Percentiles rank a stretch among this genome's conserved stretches.
Conservation (phyloP, 2,888 invertebrate species). For the Ophion costatus region DNA sequence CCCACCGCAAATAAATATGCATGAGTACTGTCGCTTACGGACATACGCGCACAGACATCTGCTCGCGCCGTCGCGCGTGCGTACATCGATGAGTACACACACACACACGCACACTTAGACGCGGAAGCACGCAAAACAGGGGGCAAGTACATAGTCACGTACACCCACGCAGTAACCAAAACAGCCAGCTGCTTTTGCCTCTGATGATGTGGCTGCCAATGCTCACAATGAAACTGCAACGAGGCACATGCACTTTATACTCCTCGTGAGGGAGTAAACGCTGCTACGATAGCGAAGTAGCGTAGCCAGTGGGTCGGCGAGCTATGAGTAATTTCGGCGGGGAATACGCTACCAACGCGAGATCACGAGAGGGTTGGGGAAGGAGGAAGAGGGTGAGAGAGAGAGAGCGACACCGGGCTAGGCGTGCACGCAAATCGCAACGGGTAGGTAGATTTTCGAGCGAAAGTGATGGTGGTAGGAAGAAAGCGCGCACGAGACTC, state of each 20-base stretch:
- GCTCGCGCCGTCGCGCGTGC: background rate
- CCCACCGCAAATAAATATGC: background rate
- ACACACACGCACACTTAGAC: no score
- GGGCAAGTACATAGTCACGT: background rate
- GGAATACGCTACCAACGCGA: conserved; percentile 36
- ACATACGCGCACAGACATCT: background rate
- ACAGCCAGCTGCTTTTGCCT: conserved; percentile 38
- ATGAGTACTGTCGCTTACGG: no score
- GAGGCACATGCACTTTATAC: conserved; percentile 58
- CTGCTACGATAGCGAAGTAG: conserved; percentile 48
- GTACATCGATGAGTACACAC: no score
- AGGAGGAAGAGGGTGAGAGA: conserved; percentile 38
- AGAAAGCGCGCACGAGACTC: conserved; percentile 52
- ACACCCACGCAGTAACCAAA: conserved; percentile 25
- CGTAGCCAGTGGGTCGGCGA: conserved; percentile 61
- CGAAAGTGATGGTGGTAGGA: conserved; percentile 22
- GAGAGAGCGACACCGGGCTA: conserved; percentile 1
- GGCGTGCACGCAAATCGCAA: conserved; percentile 22
- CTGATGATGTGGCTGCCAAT: conserved; percentile 42
- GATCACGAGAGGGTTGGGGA: conserved; percentile 24
- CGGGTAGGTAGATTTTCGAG: conserved; percentile 13
- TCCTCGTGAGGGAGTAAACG: conserved; percentile 56
- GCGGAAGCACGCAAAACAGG: conserved; percentile 3
- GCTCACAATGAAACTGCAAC: conserved; percentile 52
- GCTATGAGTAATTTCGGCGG: conserved; percentile 51